Base-by-base conservation (phyloP, 1,140 invertebrate genomes). In the Dreissena rostriformis region DNA sequence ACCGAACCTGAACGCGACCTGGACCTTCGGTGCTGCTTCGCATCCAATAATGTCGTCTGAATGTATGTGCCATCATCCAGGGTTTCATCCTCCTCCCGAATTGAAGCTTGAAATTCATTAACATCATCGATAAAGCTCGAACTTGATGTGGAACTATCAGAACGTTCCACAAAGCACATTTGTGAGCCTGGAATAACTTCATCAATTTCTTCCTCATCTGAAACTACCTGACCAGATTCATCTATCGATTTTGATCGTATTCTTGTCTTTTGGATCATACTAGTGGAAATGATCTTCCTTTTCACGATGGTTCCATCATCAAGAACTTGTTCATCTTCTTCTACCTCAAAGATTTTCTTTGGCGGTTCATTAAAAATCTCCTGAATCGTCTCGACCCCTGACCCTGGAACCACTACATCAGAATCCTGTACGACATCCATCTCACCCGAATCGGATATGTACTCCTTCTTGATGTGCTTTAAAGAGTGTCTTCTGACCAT, bases 231-330 rank as follows among this genome's bases (percentile, higher is more conserved):
- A 55, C 86, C 86, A 11, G 86, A 82, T 67, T 86, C 82, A 71
- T 92, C 91, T 52, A 92, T 87, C 22, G 90, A 91, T 80, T 89
- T 82, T 52, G 89, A 88, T 49, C 85, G 83, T 19, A 89, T 91
- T 28, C 86, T 89, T 52, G 91, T 85, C 28, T 89, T 85, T 39
- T 90, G 88, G 0, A 91, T 87, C 83, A 91, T 90, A 66, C 91
- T 86, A 84, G 85, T 91, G 70, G 89, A 86, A 17, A 91, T 83
- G 6, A 92, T 85, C 51, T 88, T 77, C 26, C 85, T 80, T 73
- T 86, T 92, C 11, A 93, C 89, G 29, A 86, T 89, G 8, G 89
- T 89, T n/a, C 93, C 93, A 88, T 92, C 91, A n/a, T 87, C 85
- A 19, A 91, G 76, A 14, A 86, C 81, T 63, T 91, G 86, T 55